Evolutionary conservation across 2,797 vertebrate species (phyloP), one percentile per base, ranked within the genome.

Genomic region (Calcarius lapponicus): DNA sequence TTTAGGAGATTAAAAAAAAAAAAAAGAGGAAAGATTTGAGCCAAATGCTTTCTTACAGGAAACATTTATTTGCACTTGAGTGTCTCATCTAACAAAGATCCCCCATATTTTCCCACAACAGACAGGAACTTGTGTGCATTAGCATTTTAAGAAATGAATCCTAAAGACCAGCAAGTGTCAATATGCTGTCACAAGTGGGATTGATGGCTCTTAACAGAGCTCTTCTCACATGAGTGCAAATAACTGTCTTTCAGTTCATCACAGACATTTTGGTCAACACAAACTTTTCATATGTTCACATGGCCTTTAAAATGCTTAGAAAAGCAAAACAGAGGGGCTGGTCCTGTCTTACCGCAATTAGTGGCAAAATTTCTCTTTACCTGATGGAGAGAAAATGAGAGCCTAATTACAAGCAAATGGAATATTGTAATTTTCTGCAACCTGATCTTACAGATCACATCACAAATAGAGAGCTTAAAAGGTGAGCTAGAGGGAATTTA

Each of bases 1-100:
- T 94, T 92, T 96, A 91, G 71, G 79, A 94, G 76, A 80, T 88
- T 88, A 58, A 58, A 36, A 36, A 58, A 53, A 54, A 4, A 79
- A 42, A 53, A 47, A 31, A 14, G 3, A 40, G 47, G 62, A 82
- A 95, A 95, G 51, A 75, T 94, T 86, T 21, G 13, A 95, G 73
- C 74, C 86, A 95, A 96, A 96, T 81, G 92, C 90, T 94, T 95
- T 97, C 90, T 91, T 95, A 92, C 90, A 92, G 93, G 95, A 96
- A 97, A 96, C 80, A 94, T 89, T 93, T 87, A 93, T 95, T 97
- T 96, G 64, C 88, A 92, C 83, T 94, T 6, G 51, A 93, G 36
- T 90, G 72, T 94, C 85, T 97, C 90, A 90, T 97, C 93, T 94
- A 92, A 82, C 92, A 94, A 93, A 95, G 82, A 83, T 95, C 60